Evolutionary conservation across 2,113 vertebrate species (phyloP).

Genomic region (Calonectris borealis): DNA sequence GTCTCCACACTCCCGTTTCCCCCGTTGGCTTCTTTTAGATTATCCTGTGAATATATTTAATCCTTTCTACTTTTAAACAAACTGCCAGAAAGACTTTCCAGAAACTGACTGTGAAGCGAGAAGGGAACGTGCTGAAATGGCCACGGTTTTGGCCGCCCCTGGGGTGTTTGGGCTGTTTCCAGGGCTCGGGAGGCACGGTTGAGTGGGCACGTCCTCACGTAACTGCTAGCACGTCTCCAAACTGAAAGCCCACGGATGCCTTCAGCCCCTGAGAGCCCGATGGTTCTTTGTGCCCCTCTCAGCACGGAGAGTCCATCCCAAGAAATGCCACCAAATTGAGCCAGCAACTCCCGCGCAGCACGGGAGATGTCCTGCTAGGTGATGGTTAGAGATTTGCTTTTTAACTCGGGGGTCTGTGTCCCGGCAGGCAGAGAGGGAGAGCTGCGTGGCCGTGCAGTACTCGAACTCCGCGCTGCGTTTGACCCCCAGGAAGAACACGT

Average conservation of each 20-base stretch:
- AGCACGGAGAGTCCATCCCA: fast-evolving
- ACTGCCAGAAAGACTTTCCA: not conserved
- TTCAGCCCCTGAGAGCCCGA: not conserved
- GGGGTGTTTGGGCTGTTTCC: not conserved
- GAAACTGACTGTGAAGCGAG: not conserved
- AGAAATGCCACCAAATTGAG: not conserved
- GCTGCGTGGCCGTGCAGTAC: slow-evolving; percentile 31
- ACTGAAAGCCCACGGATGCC: fast-evolving
- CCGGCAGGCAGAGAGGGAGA: slow-evolving; percentile 71
- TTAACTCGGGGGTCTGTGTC: not conserved
- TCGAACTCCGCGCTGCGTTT: not conserved
- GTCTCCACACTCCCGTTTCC: not conserved
- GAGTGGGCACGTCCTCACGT: not conserved
- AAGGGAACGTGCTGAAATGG: not conserved
- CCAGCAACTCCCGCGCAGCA: fast-evolving
- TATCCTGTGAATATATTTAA: not conserved
- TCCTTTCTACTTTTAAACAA: not conserved
- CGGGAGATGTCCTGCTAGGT: fast-evolving
- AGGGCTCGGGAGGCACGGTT: not conserved
- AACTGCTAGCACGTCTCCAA: not conserved
- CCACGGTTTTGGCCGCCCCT: not conserved
- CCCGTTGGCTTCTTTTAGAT: not conserved
- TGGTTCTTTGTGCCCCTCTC: not conserved
- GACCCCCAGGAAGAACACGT: slow-evolving; percentile 51
- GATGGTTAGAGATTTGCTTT: not conserved